Percentiles rank a stretch among this genome's conserved stretches.
These are phyloP conservation scores for Megaceryle alcyon DNA, from an alignment of 2,797 vertebrate species.

Conservation along the genomic window DNA sequence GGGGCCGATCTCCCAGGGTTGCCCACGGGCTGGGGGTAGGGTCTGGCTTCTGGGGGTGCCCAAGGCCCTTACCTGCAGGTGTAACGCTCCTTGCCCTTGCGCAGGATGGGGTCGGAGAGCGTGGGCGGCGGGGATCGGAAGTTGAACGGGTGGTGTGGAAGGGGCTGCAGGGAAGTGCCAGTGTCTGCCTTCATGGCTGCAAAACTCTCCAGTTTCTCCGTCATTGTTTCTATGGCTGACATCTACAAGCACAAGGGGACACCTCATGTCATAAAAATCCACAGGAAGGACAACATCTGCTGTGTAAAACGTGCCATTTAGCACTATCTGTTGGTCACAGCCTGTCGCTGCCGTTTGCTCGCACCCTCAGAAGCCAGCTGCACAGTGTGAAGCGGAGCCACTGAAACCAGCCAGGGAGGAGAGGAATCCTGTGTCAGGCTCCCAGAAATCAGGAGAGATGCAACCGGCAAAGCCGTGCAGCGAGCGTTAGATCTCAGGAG, in stretches of 20 bases:
- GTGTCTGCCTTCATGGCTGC: slow-evolving; percentile 91
- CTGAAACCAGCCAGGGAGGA: neutral
- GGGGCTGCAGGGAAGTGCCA: slow-evolving; percentile 89
- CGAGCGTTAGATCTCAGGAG: neutral
- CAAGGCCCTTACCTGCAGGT: slow-evolving; percentile 88
- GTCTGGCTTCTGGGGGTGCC: neutral
- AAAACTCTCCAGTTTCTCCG: slow-evolving; percentile 96
- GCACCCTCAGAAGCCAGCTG: neutral
- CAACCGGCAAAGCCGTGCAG: neutral
- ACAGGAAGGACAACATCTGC: rapidly evolving
- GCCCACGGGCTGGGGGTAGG: neutral
- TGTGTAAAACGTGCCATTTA: rapidly evolving
- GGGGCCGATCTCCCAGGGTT: neutral
- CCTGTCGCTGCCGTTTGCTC: neutral
- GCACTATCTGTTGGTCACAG: neutral
- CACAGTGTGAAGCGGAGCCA: neutral
- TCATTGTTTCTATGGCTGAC: slow-evolving; percentile 99
- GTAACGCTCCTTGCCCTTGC: slow-evolving; percentile 99
- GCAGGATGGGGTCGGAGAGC: slow-evolving; percentile 95
- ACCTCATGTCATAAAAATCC: neutral
- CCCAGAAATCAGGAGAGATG: neutral
- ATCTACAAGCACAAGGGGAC: slow-evolving; percentile 79
- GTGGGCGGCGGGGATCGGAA: slow-evolving; percentile 95
- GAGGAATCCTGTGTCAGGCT: rapidly evolving
- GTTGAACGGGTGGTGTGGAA: slow-evolving; percentile 94